These are phyloP conservation scores for Sebastes melanostomus DNA, from an alignment of 2,797 vertebrate species.

Conservation along the genomic window DNA sequence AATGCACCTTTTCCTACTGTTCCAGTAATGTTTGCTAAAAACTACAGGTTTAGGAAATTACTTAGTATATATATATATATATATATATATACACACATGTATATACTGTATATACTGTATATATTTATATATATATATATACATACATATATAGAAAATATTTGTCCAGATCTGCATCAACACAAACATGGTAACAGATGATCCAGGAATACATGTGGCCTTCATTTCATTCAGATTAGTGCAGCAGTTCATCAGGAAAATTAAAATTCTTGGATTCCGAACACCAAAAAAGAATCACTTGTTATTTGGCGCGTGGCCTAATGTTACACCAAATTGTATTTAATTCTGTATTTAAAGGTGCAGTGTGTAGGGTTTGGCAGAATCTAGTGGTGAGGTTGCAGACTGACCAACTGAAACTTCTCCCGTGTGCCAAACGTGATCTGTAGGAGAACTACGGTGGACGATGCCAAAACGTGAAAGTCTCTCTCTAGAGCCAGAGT, in stretches of 20 bases:
- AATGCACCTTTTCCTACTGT: background rate
- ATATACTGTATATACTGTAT: too few species aligned
- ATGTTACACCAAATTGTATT: background rate
- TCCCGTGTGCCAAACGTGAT: too few species aligned
- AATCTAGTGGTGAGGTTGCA: too few species aligned
- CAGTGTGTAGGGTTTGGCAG: too few species aligned
- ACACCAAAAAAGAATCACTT: background rate
- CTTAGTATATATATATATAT: background rate
- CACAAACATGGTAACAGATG: background rate
- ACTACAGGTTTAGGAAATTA: background rate
- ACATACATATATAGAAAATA: too few species aligned
- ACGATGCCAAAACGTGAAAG: too few species aligned
- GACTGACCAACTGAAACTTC: too few species aligned
- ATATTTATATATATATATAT: too few species aligned
- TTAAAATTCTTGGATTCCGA: background rate
- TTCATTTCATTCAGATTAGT: background rate
- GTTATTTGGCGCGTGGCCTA: background rate
- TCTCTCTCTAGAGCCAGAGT: too few species aligned
- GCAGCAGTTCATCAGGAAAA: background rate
- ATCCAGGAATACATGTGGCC: background rate
- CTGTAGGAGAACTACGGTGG: too few species aligned
- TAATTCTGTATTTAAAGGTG: too few species aligned
- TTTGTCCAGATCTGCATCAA: too few species aligned
- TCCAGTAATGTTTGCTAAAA: background rate
- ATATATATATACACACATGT: background rate